Base-by-base conservation (phyloP, 2,888 invertebrate genomes). In the Orchesellides sinensis region DNA sequence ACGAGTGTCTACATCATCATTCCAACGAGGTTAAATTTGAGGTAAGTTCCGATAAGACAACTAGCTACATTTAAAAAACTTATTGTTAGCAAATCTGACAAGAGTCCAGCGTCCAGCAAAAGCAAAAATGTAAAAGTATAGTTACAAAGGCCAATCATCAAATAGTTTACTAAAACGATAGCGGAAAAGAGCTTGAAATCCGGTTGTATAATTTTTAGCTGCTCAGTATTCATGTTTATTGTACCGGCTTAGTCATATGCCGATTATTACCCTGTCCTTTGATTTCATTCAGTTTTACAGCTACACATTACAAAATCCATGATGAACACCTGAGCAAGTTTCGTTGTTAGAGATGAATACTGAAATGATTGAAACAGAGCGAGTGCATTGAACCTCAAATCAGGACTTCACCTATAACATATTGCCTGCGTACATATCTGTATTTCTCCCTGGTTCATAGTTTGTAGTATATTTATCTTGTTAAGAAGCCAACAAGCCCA, bases 11-110 rank as follows among this genome's bases (percentile, higher is more conserved):
- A 10, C 40, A 83, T 88, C 86, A 82, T 89, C 68, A 81, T 74
- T 90, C 90, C 84, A 89, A 90, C 85, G 90, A 91, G 84, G 90
- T 91, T 86, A 91, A 90, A 88, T 91, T 91, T 86, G 91, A 91
- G 90, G 91, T 91, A 87, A 83, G 40, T 21, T 40, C n/a, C n/a
- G n/a, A n/a, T n/a, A n/a, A 56, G 5, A 21, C 5, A 21, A 47
- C 8, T 47, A 35, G 6, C 6, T 35, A 35, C 35, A 35, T 35
- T 35, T 35, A n/a, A n/a, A n/a, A n/a, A n/a, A n/a, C n/a, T n/a
- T n/a, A n/a, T n/a, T n/a, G n/a, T n/a, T n/a, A n/a, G n/a, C n/a
- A n/a, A n/a, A n/a, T n/a, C n/a, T n/a, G n/a, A n/a, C n/a, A n/a
- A n/a, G n/a, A n/a, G n/a, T n/a, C n/a, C n/a, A n/a, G n/a, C n/a